These are phyloP conservation scores for Dryobates pubescens DNA, from an alignment of 2,797 vertebrate species.

Conservation along the genomic window DNA sequence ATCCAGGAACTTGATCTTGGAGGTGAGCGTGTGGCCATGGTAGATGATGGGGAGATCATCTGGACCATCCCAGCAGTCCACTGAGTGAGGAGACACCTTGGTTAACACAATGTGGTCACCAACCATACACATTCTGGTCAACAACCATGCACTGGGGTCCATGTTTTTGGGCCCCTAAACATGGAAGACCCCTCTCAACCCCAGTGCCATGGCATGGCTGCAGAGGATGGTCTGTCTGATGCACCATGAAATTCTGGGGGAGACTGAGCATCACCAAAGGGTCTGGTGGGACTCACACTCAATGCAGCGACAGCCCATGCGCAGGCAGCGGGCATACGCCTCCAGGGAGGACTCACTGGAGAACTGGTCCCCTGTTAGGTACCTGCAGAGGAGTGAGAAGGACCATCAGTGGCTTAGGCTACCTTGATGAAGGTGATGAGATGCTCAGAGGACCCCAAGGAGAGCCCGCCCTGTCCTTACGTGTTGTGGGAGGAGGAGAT, in stretches of 20 bases:
- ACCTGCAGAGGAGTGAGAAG: conserved; percentile 41
- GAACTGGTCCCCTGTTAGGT: conserved; percentile 78
- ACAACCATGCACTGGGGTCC: accelerated
- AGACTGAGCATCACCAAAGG: too few relatives aligned
- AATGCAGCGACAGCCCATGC: conserved; percentile 79
- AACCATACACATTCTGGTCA: accelerated
- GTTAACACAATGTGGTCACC: not conserved
- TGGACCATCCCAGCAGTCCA: conserved; percentile 94
- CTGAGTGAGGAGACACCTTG: conserved; percentile 58
- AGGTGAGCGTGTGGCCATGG: conserved; percentile 91
- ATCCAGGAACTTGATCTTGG: conserved; percentile 93
- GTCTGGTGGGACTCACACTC: conserved; percentile 66
- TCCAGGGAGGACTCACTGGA: conserved; percentile 79
- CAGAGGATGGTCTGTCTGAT: not conserved
- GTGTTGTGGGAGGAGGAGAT: conserved; percentile 82
- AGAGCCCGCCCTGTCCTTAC: conserved; percentile 30
- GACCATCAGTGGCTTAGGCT: not conserved
- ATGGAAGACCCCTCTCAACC: not conserved
- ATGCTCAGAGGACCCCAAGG: accelerated
- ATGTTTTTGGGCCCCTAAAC: not conserved
- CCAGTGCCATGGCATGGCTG: accelerated
- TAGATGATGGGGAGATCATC: conserved; percentile 93
- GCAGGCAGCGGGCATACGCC: conserved; percentile 74
- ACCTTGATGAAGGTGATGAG: not conserved
- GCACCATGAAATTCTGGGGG: not conserved